Percentiles rank a stretch among this genome's conserved stretches.
These are phyloP conservation scores for Porites rus DNA, from an alignment of 92 coral and sea anemone genomes.

Conservation along the genomic window DNA sequence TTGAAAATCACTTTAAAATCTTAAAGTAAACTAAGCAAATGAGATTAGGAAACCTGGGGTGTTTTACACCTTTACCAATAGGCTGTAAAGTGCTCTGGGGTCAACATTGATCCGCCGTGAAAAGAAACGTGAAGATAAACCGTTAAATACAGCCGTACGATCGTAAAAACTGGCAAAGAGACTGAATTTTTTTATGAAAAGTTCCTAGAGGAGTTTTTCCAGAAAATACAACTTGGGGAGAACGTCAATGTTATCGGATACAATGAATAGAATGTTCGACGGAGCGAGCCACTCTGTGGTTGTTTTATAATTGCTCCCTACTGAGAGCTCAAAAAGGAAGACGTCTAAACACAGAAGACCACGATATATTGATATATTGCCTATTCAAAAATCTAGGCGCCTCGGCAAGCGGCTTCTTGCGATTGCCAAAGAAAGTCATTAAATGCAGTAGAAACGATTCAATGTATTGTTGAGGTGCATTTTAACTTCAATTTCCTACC, in stretches of 20 bases:
- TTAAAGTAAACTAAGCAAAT: slow-evolving; percentile 46
- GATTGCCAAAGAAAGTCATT: background rate
- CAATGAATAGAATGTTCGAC: slow-evolving; percentile 14
- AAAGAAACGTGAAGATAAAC: slow-evolving; percentile 10
- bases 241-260: slow-evolving; percentile 16
- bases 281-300: slow-evolving; percentile 44
- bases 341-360: slow-evolving; percentile 34
- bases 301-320: slow-evolving; percentile 72
- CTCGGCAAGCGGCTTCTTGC: background rate
- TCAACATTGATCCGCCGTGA: slow-evolving; percentile 23
- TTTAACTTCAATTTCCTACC: background rate
- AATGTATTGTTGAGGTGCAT: background rate
- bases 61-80: slow-evolving; percentile 40
- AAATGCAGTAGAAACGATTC: background rate
- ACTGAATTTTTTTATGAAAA: background rate
- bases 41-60: slow-evolving; percentile 48
- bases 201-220: background rate
- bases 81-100: slow-evolving; percentile 44
- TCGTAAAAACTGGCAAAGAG: slow-evolving; percentile 6
- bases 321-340: slow-evolving; percentile 49
- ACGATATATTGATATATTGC: background rate
- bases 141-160: slow-evolving; percentile 19
- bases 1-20: slow-evolving; percentile 41
- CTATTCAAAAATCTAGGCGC: background rate
- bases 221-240: background rate